Evolutionary conservation across 2,113 vertebrate genomes (phyloP).

Genomic region (Tachysurus fulvidraco): DNA sequence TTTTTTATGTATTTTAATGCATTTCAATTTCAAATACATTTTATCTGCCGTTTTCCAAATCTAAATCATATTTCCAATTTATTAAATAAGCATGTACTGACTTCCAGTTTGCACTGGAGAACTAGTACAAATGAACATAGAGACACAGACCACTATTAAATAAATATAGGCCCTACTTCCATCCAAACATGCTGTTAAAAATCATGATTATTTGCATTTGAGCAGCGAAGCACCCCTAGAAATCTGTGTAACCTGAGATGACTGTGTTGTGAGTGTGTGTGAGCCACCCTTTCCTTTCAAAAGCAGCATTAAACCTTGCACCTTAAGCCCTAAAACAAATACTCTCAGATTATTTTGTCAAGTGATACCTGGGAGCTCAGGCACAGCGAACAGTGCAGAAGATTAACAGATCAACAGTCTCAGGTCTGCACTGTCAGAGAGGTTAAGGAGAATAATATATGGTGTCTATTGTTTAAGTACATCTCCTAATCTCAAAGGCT

Average conservation of each 20-base stretch:
- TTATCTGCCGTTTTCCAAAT: background rate
- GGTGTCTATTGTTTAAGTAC: background rate
- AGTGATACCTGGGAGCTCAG: slow-evolving; percentile 34
- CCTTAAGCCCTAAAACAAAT: slow-evolving; percentile 57
- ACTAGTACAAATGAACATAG: background rate
- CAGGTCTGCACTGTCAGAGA: slow-evolving; percentile 31
- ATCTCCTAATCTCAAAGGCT: background rate
- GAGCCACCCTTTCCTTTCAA: slow-evolving; percentile 34
- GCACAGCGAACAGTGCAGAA: slow-evolving; percentile 23
- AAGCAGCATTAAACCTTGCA: slow-evolving; percentile 41
- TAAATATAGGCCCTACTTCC: background rate
- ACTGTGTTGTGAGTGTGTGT: slow-evolving; percentile 8
- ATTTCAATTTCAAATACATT: background rate
- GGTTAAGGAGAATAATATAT: background rate
- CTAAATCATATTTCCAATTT: background rate
- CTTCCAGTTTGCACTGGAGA: background rate
- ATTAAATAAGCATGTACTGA: background rate
- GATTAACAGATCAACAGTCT: slow-evolving; percentile 36
- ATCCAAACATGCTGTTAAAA: background rate
- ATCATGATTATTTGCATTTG: background rate
- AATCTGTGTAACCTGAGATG: slow-evolving; percentile 33
- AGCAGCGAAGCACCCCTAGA: background rate
- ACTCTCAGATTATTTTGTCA: slow-evolving; percentile 46
- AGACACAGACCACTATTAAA: background rate
- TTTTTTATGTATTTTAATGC: background rate